These are phyloP conservation scores for Amitus sp. DNA, from an alignment of 2,888 invertebrate genomes.

Conservation along the genomic window DNA sequence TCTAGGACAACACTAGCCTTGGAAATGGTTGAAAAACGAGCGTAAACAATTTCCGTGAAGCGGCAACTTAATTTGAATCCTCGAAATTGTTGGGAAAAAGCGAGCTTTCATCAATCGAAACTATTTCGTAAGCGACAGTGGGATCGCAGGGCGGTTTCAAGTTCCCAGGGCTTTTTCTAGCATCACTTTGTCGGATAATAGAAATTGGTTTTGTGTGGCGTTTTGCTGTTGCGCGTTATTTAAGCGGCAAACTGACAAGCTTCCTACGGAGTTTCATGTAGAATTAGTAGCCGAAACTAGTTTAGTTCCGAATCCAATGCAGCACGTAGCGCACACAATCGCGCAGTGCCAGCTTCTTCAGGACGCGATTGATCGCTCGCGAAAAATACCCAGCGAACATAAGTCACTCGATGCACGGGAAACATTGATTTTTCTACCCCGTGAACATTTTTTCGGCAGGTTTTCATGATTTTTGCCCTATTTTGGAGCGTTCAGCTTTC, in stretches of 20 bases:
- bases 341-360: background rate
- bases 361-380: too few species aligned
- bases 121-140: background rate
- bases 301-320: background rate
- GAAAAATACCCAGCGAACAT: too few species aligned
- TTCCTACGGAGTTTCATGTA: constrained; percentile 5
- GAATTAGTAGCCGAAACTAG: constrained; percentile 17
- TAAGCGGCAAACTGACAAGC: constrained; percentile 13
- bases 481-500: too few species aligned
- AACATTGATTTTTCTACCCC: too few species aligned
- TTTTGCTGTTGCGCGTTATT: constrained; percentile 16
- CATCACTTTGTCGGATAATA: background rate
- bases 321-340: background rate
- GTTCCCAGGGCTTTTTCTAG: background rate
- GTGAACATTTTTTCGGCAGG: too few species aligned
- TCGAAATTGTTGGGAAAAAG: background rate
- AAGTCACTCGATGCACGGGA: too few species aligned
- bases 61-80: too few species aligned
- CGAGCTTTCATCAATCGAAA: background rate
- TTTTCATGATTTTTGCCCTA: too few species aligned
- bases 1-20: too few species aligned
- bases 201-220: constrained; percentile 13
- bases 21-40: too few species aligned
- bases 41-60: too few species aligned
- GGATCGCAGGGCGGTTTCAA: background rate